A percentile compares a stretch with the other conserved stretches of the same genome.
These are phyloP conservation scores for Coregonus suidteri DNA, from an alignment of 2,797 vertebrate genomes.

Conservation along the genomic window DNA sequence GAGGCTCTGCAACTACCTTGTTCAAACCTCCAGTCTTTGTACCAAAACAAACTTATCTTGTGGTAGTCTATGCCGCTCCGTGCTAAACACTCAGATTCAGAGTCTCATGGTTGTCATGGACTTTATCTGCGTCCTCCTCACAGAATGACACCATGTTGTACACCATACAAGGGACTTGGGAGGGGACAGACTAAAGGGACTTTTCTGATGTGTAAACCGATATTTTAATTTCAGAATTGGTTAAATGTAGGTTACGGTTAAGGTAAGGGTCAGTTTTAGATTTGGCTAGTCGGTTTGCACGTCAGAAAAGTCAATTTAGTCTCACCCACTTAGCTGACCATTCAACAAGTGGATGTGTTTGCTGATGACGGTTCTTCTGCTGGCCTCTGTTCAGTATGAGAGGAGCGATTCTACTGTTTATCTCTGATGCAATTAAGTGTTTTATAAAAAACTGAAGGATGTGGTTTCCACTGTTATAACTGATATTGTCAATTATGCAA, in stretches of 20 bases:
- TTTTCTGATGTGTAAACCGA: neutral
- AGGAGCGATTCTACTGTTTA: neutral
- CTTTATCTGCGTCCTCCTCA: neutral
- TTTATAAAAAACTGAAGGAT: constrained; percentile 45
- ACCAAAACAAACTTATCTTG: constrained; percentile 52
- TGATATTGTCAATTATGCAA: constrained; percentile 39
- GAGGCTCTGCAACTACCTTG: constrained; percentile 21
- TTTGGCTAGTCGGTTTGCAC: neutral
- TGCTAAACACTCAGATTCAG: constrained; percentile 15
- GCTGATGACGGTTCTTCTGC: neutral
- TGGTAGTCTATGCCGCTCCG: constrained; percentile 23
- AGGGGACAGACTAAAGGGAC: neutral
- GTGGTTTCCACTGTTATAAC: constrained; percentile 33
- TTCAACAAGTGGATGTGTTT: neutral
- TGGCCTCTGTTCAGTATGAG: neutral
- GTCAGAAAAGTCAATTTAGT: neutral
- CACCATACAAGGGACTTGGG: neutral
- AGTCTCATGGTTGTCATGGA: neutral
- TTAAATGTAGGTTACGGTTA: neutral
- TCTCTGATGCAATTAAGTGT: constrained; percentile 36
- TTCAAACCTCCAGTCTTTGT: constrained; percentile 37
- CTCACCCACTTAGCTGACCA: neutral
- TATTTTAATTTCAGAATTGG: neutral
- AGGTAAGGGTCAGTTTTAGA: neutral
- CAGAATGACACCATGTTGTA: neutral